phyloP scores from a whole-genome alignment of 2,888 invertebrate genomes.

The Drosophila barbarae region DNA sequence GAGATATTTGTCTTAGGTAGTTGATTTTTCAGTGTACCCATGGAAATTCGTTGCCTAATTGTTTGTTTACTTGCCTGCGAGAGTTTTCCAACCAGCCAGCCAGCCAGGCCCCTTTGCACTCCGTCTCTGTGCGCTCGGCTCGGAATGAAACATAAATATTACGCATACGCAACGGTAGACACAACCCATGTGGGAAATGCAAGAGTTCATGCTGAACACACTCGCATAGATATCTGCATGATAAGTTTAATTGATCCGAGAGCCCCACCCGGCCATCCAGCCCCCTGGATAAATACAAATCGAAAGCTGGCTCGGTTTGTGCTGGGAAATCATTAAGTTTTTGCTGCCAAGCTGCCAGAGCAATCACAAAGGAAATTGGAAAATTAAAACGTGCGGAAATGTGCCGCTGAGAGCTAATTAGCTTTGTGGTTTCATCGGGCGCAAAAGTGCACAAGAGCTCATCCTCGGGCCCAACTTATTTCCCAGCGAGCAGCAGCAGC shows the following conservation, averaged over 20 bases:
- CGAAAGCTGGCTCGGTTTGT: conserved; percentile 35
- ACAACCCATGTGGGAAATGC: conserved; percentile 62
- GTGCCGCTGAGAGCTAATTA: conserved; percentile 64
- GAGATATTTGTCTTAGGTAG: background rate
- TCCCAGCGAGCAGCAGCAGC: background rate
- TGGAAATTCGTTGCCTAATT: conserved; percentile 54
- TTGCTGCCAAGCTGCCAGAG: conserved; percentile 46
- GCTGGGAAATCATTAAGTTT: conserved; percentile 59
- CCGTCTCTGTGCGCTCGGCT: conserved; percentile 14
- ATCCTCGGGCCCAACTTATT: conserved; percentile 28
- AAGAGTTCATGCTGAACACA: conserved; percentile 49
- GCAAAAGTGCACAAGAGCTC: conserved; percentile 28
- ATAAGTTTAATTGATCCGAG: conserved; percentile 69
- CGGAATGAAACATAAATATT: conserved; percentile 72
- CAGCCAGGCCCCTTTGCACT: background rate
- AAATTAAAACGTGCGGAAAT: conserved; percentile 68
- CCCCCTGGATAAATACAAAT: conserved; percentile 48
- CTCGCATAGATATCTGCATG: conserved; percentile 41
- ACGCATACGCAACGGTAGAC: conserved; percentile 58
- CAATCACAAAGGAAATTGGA: conserved; percentile 58
- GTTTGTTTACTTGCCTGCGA: conserved; percentile 50
- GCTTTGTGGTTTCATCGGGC: conserved; percentile 53
- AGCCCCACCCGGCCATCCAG: conserved; percentile 10
- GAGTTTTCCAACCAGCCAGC: conserved; percentile 12
- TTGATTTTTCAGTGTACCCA: conserved; percentile 3